Evolutionary conservation across 2,113 vertebrate species (phyloP).

Genomic region (Strigops habroptila): DNA sequence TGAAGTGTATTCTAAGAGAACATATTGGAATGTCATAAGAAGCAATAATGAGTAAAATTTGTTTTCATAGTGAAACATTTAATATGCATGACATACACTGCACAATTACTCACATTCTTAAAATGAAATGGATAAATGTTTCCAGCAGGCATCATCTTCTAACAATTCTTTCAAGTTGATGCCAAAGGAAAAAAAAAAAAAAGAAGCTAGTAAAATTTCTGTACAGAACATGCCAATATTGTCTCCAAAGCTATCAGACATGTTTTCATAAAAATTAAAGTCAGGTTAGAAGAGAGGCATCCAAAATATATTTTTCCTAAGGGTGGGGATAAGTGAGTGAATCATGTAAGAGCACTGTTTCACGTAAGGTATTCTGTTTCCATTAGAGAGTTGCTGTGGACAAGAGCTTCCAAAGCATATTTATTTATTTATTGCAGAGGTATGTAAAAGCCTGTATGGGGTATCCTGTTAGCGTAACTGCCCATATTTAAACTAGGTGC

Average conservation of each 20-base stretch:
- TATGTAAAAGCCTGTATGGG: background rate
- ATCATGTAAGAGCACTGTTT: background rate
- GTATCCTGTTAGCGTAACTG: background rate
- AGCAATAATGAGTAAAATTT: constrained; percentile 36
- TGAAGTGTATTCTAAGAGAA: background rate
- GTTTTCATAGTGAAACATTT: constrained; percentile 36
- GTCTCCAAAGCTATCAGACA: constrained; percentile 53
- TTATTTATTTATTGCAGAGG: background rate
- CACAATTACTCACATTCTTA: constrained; percentile 55
- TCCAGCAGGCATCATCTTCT: constrained; percentile 48
- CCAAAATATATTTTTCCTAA: constrained; percentile 44
- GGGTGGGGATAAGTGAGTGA: constrained; percentile 13
- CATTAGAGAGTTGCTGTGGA: background rate
- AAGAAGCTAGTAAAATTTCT: constrained; percentile 33
- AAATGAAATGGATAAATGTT: constrained; percentile 52
- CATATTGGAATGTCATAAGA: constrained; percentile 27
- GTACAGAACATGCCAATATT: constrained; percentile 35
- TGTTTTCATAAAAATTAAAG: constrained; percentile 50
- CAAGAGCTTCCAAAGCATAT: background rate
- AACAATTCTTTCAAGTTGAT: constrained; percentile 61
- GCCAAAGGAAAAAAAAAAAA: constrained; percentile 20
- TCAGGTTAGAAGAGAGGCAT: constrained; percentile 43
- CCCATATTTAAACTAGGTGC: background rate
- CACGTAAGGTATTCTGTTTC: background rate
- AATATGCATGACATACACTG: constrained; percentile 47